These are phyloP conservation scores for Lymantria monacha DNA, from an alignment of 2,888 invertebrate genomes.

Conservation along the genomic window DNA sequence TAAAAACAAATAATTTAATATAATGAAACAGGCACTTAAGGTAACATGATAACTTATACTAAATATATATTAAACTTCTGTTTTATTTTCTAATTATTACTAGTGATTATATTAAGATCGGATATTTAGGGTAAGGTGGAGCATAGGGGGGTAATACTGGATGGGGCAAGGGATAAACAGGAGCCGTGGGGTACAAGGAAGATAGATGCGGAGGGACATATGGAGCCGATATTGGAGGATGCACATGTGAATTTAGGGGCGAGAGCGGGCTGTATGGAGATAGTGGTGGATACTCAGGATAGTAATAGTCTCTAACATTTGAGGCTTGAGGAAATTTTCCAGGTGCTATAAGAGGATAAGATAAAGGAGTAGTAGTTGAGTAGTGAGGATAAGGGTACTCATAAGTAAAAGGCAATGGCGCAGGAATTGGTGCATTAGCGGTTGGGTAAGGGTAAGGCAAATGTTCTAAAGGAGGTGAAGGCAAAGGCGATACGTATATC, in stretches of 20 bases:
- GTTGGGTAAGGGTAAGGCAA: constrained; percentile 9
- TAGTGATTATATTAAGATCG: neutral
- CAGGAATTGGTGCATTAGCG: constrained; percentile 4
- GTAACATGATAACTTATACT: too few species aligned
- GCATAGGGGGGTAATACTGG: constrained; percentile 3
- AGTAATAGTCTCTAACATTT: constrained; percentile 13
- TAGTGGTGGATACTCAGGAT: constrained; percentile 26
- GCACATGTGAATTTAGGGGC: constrained; percentile 22
- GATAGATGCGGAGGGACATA: constrained; percentile 17
- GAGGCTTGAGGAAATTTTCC: neutral
- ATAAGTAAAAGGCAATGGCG: constrained; percentile 12
- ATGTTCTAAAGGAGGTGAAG: constrained; percentile 14
- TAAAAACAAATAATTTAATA: neutral
- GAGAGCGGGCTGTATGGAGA: constrained; percentile 8
- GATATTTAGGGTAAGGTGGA: neutral
- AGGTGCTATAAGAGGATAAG: neutral
- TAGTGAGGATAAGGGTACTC: constrained; percentile 9
- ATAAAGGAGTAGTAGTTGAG: neutral
- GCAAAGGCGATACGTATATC: constrained; percentile 44
- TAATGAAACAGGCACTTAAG: neutral
- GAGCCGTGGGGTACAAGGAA: neutral
- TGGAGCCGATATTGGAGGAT: constrained; percentile 28
- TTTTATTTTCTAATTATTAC: neutral
- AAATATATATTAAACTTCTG: neutral
- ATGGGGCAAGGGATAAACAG: neutral